Base-by-base conservation (phyloP, 1,140 invertebrate genomes). In the Pentalonia nigronervosa region DNA sequence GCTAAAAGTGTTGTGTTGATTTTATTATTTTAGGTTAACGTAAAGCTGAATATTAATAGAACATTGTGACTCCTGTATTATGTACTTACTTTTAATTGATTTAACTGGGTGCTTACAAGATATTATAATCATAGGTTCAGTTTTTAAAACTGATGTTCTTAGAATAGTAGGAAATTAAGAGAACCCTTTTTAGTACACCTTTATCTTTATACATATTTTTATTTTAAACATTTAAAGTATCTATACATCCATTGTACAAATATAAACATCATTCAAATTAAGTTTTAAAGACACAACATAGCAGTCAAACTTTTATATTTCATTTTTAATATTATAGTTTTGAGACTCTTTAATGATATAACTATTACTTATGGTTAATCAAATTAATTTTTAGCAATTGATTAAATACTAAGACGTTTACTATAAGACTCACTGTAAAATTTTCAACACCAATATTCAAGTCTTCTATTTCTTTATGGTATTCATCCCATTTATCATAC, bases 401-500 rank as follows among this genome's bases (percentile, higher is more conserved):
- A n/a, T 76, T 14, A 76, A n/a, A n/a, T 60, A 60, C 9, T 14
- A n/a, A 67, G 60, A 67, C n/a, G 4, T 76, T 76, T 14, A 0
- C 30, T 76, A n/a, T 45, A 81, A 94, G 47, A 95, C 96, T 96
- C 95, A 97, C 97, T 45, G 98, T 99, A 95, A 99, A 99, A 95
- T 99, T 99, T 93, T 97, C 96, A 90, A 99, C 98, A 94, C 98
- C 97, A 94, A 99, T 95, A 95, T 99, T 97, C 91, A 98, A 95
- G 76, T 98, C 97, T 95, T 98, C 97, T 9, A 99, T 96, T 96
- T 99, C 98, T 95, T 98, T 97, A 0, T 97, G 96, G 94, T 98
- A 99, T 95, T 97, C 97, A 94, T 98, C 98, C 99, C 99, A 99
- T 95, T 98, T 97, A 95, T 99, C 98, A 94, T 99, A 98, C 60